Conservation (phyloP, 2,113 vertebrate species). For the Sorex fumeus region DNA sequence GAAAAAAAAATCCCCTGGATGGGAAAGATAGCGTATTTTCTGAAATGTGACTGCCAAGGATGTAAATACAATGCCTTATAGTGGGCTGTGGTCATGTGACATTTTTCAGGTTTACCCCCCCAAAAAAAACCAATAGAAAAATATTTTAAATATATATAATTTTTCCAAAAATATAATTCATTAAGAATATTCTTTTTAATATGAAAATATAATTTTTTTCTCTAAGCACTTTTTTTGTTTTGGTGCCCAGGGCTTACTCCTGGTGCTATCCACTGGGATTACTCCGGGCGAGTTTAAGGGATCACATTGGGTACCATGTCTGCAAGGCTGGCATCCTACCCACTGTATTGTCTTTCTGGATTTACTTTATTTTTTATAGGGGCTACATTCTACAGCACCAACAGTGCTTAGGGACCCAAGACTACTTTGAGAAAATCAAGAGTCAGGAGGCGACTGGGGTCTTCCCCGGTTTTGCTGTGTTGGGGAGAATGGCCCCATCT, state of each 20-base stretch:
- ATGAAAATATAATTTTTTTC: constrained; percentile 4
- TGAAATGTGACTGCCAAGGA: neutral
- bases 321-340: no score
- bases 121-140: neutral
- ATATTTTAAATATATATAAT: neutral
- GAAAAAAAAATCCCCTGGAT: neutral
- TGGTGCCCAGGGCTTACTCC: no score
- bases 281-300: no score
- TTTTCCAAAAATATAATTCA: neutral
- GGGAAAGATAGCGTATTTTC: neutral
- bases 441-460: no score
- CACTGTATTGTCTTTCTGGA: neutral
- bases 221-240: no score
- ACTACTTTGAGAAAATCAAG: no score
- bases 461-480: no score
- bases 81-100: neutral
- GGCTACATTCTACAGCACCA: no score
- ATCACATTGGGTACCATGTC: no score
- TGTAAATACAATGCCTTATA: neutral
- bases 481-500: no score
- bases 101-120: constrained; percentile 33
- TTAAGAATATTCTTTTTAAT: constrained; percentile 2
- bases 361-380: neutral
- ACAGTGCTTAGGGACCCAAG: no score
- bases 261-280: no score